phyloP scores from a whole-genome alignment of 2,797 vertebrate genomes.

The Acanthopagrus latus region DNA sequence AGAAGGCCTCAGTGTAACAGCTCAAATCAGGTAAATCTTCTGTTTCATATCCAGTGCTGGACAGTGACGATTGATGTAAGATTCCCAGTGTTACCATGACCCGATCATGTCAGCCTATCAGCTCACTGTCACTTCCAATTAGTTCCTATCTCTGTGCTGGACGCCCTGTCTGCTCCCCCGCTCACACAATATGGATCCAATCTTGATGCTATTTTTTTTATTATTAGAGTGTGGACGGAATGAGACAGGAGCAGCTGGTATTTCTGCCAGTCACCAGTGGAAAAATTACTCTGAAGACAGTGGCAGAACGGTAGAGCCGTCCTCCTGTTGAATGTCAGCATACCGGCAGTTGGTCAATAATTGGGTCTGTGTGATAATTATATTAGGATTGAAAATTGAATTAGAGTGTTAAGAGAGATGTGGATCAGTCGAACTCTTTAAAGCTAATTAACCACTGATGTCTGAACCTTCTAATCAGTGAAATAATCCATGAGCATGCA shows the following conservation, averaged over 20 bases:
- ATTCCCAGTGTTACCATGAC: slow-evolving; percentile 38
- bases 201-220: slow-evolving; percentile 49
- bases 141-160: slow-evolving; percentile 55
- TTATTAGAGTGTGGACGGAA: slow-evolving; percentile 34
- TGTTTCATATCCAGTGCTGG: neutral
- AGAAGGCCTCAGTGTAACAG: neutral
- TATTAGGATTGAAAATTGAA: slow-evolving; percentile 73
- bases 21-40: neutral
- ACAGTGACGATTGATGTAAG: slow-evolving; percentile 32
- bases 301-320: slow-evolving; percentile 3
- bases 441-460: slow-evolving; percentile 75
- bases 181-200: slow-evolving; percentile 40
- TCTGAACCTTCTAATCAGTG: slow-evolving; percentile 73
- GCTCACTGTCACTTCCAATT: slow-evolving; percentile 68
- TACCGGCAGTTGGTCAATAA: slow-evolving; percentile 66
- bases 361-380: slow-evolving; percentile 62
- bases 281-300: slow-evolving; percentile 19
- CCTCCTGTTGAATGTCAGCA: slow-evolving; percentile 29
- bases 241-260: slow-evolving; percentile 43
- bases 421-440: slow-evolving; percentile 63
- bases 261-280: slow-evolving; percentile 22
- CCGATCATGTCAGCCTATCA: slow-evolving; percentile 54
- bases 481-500: slow-evolving; percentile 73
- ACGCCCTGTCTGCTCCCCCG: slow-evolving; percentile 26
- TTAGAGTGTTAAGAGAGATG: slow-evolving; percentile 65